Percentiles rank a stretch among this genome's conserved stretches.
Evolutionary conservation across 64 coral and sea anemone species (phyloP).

Genomic region (Orbicella faveolata): DNA sequence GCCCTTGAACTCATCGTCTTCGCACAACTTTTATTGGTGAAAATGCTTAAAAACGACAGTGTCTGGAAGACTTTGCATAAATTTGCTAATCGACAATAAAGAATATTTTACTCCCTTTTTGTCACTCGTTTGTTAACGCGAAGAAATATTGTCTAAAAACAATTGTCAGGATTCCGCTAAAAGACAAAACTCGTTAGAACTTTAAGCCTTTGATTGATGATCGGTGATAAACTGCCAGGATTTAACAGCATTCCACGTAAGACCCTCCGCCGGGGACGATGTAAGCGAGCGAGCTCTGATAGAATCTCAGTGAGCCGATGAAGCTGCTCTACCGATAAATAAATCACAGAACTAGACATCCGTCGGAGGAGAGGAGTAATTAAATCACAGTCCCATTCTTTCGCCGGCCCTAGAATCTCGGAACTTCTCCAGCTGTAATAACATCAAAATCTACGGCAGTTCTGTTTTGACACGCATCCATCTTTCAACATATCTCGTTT

Average conservation of each 20-base stretch:
- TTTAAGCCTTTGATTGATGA: neutral
- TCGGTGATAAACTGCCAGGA: neutral
- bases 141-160: neutral
- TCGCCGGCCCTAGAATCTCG: neutral
- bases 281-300: neutral
- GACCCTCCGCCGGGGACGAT: no score
- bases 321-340: neutral
- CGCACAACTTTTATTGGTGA: neutral
- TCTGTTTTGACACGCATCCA: neutral
- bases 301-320: neutral
- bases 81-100: conserved; percentile 5
- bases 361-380: neutral
- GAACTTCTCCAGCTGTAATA: neutral
- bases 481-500: neutral
- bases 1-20: neutral
- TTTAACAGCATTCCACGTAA: neutral
- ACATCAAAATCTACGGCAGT: neutral
- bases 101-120: neutral
- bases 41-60: neutral
- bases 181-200: no score
- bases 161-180: neutral
- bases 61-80: neutral
- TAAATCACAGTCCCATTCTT: neutral
- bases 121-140: neutral
- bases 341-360: conserved; percentile 2